These are phyloP conservation scores for Eptesicus fuscus DNA, from an alignment of 2,113 vertebrate genomes.

Conservation along the genomic window DNA sequence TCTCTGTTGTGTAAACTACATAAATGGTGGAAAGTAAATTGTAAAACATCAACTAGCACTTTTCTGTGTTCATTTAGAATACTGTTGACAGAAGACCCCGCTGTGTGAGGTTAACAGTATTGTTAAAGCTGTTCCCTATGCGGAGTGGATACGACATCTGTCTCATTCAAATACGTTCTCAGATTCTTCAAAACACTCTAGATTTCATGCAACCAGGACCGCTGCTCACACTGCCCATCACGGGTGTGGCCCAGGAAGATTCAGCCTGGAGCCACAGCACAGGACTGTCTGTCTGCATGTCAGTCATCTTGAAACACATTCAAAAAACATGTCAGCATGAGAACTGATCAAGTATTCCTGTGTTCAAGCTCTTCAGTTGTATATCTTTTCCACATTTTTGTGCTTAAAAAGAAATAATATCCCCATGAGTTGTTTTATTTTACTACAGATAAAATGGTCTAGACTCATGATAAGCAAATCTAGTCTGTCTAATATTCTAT, in stretches of 20 bases:
- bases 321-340: not conserved
- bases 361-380: not conserved
- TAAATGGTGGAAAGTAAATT: not conserved
- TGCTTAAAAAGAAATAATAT: not conserved
- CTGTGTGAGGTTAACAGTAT: not conserved
- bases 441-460: not conserved
- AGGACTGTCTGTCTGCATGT: not conserved
- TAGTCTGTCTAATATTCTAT: not conserved
- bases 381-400: not conserved
- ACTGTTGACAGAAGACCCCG: not conserved
- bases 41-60: not conserved
- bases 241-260: not conserved
- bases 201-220: not conserved
- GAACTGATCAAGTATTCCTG: not conserved
- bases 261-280: not conserved
- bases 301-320: not conserved
- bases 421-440: not conserved
- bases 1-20: not conserved
- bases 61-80: not conserved
- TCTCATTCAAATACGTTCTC: not conserved
- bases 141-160: not conserved
- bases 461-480: not conserved
- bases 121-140: not conserved
- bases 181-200: not conserved
- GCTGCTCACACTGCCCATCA: not conserved